Conservation (phyloP, 2,888 invertebrate genomes). For the Halictus ligatus region DNA sequence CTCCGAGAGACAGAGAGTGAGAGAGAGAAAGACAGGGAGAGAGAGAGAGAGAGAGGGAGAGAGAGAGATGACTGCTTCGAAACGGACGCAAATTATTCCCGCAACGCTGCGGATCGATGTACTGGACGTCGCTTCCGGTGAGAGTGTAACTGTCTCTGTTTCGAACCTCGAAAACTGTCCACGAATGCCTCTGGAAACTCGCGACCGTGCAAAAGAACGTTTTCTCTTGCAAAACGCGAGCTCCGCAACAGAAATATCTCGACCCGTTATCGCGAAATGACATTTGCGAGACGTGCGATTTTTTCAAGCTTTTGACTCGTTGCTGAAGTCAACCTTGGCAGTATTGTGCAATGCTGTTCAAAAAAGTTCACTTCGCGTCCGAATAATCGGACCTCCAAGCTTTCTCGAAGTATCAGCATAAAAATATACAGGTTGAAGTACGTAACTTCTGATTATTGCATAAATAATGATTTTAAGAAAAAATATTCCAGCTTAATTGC, state of each 20-base stretch:
- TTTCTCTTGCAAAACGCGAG: background rate
- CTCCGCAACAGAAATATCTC: background rate
- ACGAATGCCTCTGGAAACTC: background rate
- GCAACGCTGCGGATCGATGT: background rate
- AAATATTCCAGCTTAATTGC: too few relatives aligned
- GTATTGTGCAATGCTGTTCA: background rate
- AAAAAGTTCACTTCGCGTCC: background rate
- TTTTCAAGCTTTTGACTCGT: background rate
- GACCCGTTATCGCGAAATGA: background rate
- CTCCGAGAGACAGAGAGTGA: background rate
- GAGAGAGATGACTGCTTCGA: conserved; percentile 2
- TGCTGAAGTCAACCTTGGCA: background rate
- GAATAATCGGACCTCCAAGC: too few relatives aligned
- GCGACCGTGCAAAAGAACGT: background rate
- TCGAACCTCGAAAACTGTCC: background rate
- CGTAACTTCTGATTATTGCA: too few relatives aligned
- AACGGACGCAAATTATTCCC: conserved; percentile 16
- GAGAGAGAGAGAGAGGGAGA: background rate
- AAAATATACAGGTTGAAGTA: too few relatives aligned
- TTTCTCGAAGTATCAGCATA: too few relatives aligned
- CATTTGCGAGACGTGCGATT: background rate
- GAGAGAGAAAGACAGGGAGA: background rate
- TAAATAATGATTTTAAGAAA: too few relatives aligned
- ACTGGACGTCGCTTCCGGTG: background rate
- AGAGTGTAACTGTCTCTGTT: background rate